Percentiles rank a stretch among this genome's conserved stretches.
phyloP scores from a whole-genome alignment of 2,888 invertebrate species.

The Hyles lineata region DNA sequence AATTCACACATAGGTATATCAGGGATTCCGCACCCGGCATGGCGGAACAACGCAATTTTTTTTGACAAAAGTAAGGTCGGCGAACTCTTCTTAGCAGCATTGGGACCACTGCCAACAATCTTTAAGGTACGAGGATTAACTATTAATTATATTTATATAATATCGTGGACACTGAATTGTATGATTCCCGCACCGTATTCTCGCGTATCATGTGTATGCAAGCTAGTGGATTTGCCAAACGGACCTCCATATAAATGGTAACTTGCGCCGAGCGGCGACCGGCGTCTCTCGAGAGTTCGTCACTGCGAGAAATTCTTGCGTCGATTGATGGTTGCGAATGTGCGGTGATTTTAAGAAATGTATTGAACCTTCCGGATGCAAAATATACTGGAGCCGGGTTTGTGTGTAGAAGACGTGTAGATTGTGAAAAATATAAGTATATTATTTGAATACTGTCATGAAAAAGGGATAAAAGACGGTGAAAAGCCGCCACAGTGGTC shows the following conservation, averaged over 20 bases:
- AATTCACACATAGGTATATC: no score
- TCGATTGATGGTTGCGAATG: constrained; percentile 20
- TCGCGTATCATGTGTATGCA: neutral
- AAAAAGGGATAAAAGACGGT: no score
- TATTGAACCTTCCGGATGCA: neutral
- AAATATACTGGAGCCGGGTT: neutral
- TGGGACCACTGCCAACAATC: no score
- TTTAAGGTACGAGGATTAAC: no score
- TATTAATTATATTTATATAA: neutral
- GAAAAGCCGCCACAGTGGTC: no score
- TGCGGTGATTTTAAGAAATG: constrained; percentile 22
- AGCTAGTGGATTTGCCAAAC: constrained; percentile 47
- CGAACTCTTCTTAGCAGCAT: no score
- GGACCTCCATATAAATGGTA: constrained; percentile 58
- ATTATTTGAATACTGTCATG: no score
- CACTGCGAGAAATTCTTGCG: constrained; percentile 31
- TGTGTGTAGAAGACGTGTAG: neutral
- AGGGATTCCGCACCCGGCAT: no score
- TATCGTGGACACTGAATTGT: neutral
- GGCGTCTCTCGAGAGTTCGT: constrained; percentile 47
- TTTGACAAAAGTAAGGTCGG: no score
- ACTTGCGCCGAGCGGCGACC: constrained; percentile 41
- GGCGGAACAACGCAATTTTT: no score
- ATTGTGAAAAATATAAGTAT: no score
- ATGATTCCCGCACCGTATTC: neutral